Conservation (phyloP, 2,888 invertebrate species). For the Timema podura region DNA sequence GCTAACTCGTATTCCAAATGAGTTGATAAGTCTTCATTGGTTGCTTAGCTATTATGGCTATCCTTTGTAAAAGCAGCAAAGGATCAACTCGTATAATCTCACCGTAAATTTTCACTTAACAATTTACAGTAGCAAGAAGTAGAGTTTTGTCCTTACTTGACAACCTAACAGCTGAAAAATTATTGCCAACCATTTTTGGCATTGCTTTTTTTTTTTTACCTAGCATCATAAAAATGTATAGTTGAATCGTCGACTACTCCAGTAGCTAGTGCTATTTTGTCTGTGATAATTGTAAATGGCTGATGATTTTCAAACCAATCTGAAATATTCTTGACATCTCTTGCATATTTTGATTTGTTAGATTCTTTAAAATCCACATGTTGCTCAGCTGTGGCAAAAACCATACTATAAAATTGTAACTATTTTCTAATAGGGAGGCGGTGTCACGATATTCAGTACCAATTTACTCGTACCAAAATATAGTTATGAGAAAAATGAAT, state of each 20-base stretch:
- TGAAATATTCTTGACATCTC: not conserved
- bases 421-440: too few relatives aligned
- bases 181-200: not conserved
- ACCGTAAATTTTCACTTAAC: not conserved
- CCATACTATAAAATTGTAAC: too few relatives aligned
- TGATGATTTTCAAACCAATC: not conserved
- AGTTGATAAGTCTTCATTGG: not conserved
- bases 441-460: too few relatives aligned
- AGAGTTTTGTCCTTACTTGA: not conserved
- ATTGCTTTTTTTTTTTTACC: not conserved
- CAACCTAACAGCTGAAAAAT: not conserved
- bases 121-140: not conserved
- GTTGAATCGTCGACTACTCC: not conserved
- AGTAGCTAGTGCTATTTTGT: not conserved
- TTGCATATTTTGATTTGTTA: not conserved
- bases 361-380: not conserved
- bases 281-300: not conserved
- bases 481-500: too few relatives aligned
- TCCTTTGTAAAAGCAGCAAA: not conserved
- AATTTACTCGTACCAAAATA: too few relatives aligned
- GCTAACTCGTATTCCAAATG: conserved; percentile 1
- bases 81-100: not conserved
- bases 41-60: not conserved
- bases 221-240: not conserved
- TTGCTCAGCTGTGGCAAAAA: not conserved